Base-by-base conservation (phyloP, 2,888 invertebrate genomes). In the Leptopilina drosophilae region DNA sequence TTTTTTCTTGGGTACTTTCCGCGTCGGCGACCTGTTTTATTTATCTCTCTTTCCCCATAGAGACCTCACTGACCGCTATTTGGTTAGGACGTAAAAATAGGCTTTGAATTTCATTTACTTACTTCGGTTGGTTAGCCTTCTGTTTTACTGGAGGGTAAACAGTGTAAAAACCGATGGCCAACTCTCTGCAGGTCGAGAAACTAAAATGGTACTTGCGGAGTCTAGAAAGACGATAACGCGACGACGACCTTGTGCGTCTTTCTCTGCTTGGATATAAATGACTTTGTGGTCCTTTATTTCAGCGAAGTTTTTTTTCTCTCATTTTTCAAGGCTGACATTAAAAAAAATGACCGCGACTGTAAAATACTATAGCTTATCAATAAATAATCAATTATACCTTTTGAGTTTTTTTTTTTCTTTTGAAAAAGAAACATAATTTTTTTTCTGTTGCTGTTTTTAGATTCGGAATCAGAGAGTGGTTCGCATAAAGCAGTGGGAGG, bases 401-500 rank as follows among this genome's bases (percentile, higher is more conserved):
- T 33, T 5, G 3, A 6, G 6, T n/a, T 15, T 26, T 20, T 20
- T 20, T 20, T 20, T n/a, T n/a, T n/a, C n/a, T n/a, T n/a, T n/a
- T n/a, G n/a, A 64, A 64, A 64, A 15, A 26, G 33, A 33, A 33
- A 33, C 33, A 5, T 0, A 15, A 8, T 64, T 8, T 49, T 9
- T 9, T 82, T 82, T 93, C 92, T n/a, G 33, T 33, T 33, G 33
- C 33, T 33, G 33, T 33, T 33, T 33, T 33, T 94, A 97, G 97
- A 97, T 93, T 97, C 97, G n/a, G 96, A 96, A 87, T 97, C 97
- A 85, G 97, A 97, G 92, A 97, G 97, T 83, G 97, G 97, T 42
- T 97, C 96, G 77, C 97, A 96, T 92, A 97, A 96, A 93, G 96
- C 96, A 89, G 92, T 91, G 82, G 95, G 95, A 82, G 93, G 94